Evolutionary conservation across 2,113 vertebrate genomes (phyloP), one percentile per base, ranked within the genome.

Genomic region (Neolamprologus caudopunctatus): DNA sequence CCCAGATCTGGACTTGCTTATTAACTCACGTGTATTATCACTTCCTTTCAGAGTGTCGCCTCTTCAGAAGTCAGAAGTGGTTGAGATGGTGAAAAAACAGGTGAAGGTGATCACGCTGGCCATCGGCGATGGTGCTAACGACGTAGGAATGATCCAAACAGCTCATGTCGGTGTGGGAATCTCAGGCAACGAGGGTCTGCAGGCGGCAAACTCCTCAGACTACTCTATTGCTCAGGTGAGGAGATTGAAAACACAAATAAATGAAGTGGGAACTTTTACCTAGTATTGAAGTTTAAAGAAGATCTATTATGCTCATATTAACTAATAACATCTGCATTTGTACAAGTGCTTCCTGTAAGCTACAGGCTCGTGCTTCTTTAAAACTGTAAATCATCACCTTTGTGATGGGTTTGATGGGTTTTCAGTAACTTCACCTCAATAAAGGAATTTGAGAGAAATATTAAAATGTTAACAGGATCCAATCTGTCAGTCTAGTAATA

Each of bases 61-160:
- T 14, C 97, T 99, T 92, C 99, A 99, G 94, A 99, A 99, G 96
- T 99, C 99, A 2, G 99, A 99, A 95, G 98, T 99, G 87, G 98
- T 99, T 83, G 98, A 99, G 91, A 99, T 99, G 98, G 98, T 99
- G 55, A 99, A 99, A 94, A 99, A 98, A 47, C 98, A 99, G 93
- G 98, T 99, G 55, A 98, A 98, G 91, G 98, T 99, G 84, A 97
- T 99, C 94, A 99, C 98, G 0, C 94, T 99, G 55, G 99, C 99
- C 0, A 99, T 99, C 9, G 99, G 99, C 2, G 99, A 99, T 53
- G 99, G 99, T 51, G 98, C 98, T 13, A 99, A 99, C 17, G 99
- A 99, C 3, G 98, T 99, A 80, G 98, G 98, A 92, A 99, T 99
- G 99, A 99, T 99, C 91, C 99, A 99, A 92, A 99, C 98, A 0